Base-by-base conservation (phyloP, 2,888 invertebrate genomes). In the Malacosoma neustria region DNA sequence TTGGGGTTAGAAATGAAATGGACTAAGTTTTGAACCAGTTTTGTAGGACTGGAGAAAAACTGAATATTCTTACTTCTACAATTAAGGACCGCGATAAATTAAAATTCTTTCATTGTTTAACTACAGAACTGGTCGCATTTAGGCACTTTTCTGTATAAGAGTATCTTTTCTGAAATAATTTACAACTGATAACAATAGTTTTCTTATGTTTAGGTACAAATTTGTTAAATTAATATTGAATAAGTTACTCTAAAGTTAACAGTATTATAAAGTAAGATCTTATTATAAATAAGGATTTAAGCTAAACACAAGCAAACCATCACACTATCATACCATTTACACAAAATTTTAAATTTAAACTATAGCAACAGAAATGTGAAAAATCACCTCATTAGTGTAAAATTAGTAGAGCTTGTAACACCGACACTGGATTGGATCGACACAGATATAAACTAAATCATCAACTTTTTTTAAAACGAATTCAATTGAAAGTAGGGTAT, bases 341-440 rank as follows among this genome's bases (percentile, higher is more conserved):
- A 61, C 54, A 44, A 46, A n/a, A n/a, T n/a, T n/a, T n/a, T 56
- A 57, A 59, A 56, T 38, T 41, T n/a, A n/a, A n/a, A 46, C 37
- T 44, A 54, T 51, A 42, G 49, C 37, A 55, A 59, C 55, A 54
- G 36, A 60, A 59, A 64, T 72, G 68, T 72, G 68, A 60, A 22
- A 1, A 22, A 22, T 22, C 60, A 67, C 59, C 65, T 66, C 66
- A 74, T 72, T 64, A 67, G 72, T 61, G 48, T 50, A 43, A 54
- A 60, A 62, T 46, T 51, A 57, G 70, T 79, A 80, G 80, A 67
- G 75, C 82, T 82, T 82, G 77, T 74, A 67, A 81, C 77, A 80
- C 79, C 67, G 46, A 75, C 71, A 74, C 71, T 46, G 49, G 48
- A 47, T 43, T 48, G 39, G 54, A n/a, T n/a, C n/a, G n/a, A 69